Evolutionary conservation across 1,140 invertebrate species (phyloP).

Genomic region (Scylla paramamosain): DNA sequence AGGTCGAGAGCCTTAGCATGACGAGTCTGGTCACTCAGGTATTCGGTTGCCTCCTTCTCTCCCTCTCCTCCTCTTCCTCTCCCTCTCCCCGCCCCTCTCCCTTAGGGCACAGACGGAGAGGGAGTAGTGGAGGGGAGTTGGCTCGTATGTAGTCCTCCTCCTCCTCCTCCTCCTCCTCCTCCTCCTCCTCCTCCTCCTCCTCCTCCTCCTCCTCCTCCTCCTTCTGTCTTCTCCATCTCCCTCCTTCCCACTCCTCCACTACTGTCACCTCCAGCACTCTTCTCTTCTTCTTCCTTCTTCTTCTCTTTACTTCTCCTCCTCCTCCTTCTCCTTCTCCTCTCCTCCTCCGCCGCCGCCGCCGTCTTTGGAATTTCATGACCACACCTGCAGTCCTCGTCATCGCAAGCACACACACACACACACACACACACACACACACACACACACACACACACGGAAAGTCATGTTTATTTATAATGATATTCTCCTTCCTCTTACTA

Average conservation of each 20-base stretch:
- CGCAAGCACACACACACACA: neutral
- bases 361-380: neutral
- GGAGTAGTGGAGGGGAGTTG: neutral
- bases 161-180: neutral
- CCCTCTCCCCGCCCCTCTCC: neutral
- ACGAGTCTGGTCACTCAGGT: slow-evolving; percentile 19
- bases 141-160: neutral
- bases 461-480: slow-evolving; percentile 2
- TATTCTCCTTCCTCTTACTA: neutral
- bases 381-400: neutral
- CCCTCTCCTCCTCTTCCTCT: neutral
- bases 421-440: neutral
- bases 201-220: neutral
- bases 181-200: neutral
- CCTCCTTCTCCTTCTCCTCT: too few species aligned
- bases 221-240: neutral
- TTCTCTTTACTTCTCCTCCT: too few species aligned
- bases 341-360: too few species aligned
- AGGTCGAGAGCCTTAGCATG: slow-evolving; percentile 11
- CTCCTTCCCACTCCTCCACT: neutral
- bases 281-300: too few species aligned
- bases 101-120: neutral
- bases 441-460: neutral
- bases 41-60: neutral
- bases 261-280: too few species aligned